phyloP scores from a whole-genome alignment of 2,113 vertebrate genomes.

The Pollachius pollachius region DNA sequence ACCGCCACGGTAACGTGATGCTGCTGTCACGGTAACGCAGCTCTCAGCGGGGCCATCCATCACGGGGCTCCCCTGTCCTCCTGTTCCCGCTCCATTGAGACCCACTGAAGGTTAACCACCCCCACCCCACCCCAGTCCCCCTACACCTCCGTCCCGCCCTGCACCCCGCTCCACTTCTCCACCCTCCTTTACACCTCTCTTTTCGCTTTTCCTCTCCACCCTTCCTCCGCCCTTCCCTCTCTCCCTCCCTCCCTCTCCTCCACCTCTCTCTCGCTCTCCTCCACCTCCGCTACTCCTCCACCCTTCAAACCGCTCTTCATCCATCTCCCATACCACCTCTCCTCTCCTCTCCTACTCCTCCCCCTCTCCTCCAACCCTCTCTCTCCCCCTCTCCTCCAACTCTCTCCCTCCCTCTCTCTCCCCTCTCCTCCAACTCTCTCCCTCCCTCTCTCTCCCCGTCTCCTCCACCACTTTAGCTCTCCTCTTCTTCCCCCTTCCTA shows the following conservation, averaged over 20 bases:
- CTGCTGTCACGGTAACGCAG: not conserved
- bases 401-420: conserved; percentile 7
- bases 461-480: conserved; percentile 21
- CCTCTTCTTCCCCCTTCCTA: conserved; percentile 15
- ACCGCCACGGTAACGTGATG: not conserved
- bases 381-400: conserved; percentile 9
- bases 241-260: not conserved
- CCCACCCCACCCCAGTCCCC: conserved; percentile 29
- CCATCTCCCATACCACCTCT: too few relatives aligned
- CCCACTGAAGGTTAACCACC: conserved; percentile 65
- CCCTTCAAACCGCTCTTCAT: too few relatives aligned
- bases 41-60: conserved; percentile 72
- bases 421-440: too few relatives aligned
- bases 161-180: conserved; percentile 27
- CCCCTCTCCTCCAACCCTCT: too few relatives aligned
- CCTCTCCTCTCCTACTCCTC: too few relatives aligned
- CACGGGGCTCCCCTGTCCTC: conserved; percentile 53
- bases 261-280: too few relatives aligned
- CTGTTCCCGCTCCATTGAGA: conserved; percentile 74
- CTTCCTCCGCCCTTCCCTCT: not conserved
- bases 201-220: conserved; percentile 11
- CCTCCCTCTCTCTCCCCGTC: not conserved
- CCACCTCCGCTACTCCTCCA: too few relatives aligned
- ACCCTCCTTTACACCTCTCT: conserved; percentile 1
- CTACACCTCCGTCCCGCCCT: conserved; percentile 7